Base-by-base conservation (phyloP, 2,888 invertebrate genomes). In the Erebia ligea region DNA sequence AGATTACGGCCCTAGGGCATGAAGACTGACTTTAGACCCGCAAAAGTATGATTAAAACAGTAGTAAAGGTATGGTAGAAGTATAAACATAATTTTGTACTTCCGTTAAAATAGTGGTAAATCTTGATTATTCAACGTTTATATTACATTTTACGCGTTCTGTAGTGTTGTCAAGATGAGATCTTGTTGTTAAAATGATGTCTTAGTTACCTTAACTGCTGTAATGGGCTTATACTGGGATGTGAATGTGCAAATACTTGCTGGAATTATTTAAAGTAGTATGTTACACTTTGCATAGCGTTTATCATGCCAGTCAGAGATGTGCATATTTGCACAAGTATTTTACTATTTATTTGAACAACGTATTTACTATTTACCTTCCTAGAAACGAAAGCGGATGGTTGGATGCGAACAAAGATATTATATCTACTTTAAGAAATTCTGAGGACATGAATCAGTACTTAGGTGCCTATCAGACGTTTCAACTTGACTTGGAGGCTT, bases 281-380 rank as follows among this genome's bases (percentile, higher is more conserved):
- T 21, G 45, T 15, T 62, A 62, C 19, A 40, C 64, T 64, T 52
- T 54, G n/a, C 52, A 64, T 13, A 64, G 52, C 40, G 17, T 25
- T 45, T 58, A 67, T 58, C 67, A 58, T 48, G 67, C 25, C 67
- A 58, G 58, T 58, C 42, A 48, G 57, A 58, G 58, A 48, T 57
- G 17, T 57, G 42, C 17, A 48, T 58, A 58, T 67, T 48, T 67
- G 25, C 48, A 67, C 67, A n/a, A 11, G 17, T 62, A 45, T 25
- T 57, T 13, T 48, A 48, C 10, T 57, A 48, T 67, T 58, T 67
- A 67, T 67, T 67, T 67, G 48, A 25, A n/a, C 48, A 48, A 48
- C 9, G 19, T 67, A 48, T 25, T 25, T 58, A 15, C 1, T 21
- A 15, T 57, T 66, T 66, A 19, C 17, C 21, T 62, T 45, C 19